A percentile compares a stretch with the other conserved stretches of the same genome.
Evolutionary conservation across 2,888 invertebrate genomes (phyloP).

Genomic region (Nowickia ferox): DNA sequence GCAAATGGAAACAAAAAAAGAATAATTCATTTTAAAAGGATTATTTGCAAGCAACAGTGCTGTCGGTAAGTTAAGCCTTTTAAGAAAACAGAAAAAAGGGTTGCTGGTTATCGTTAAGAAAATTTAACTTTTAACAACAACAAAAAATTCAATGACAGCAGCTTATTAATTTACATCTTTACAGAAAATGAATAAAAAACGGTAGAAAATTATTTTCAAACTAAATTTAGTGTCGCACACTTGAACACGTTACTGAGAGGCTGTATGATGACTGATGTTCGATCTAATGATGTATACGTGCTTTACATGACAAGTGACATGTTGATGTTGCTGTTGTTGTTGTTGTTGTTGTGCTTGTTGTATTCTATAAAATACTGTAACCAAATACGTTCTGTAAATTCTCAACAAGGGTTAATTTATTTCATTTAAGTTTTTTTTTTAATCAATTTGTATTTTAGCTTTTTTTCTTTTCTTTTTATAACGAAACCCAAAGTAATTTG

Average conservation of each 20-base stretch:
- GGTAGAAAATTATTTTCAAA: conserved; percentile 54
- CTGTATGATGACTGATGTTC: conserved; percentile 5
- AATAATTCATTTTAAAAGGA: neutral
- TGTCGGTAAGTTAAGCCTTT: neutral
- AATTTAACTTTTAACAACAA: conserved; percentile 34
- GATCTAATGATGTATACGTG: conserved; percentile 60
- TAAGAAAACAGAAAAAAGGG: conserved; percentile 36
- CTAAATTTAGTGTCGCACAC: conserved; percentile 28
- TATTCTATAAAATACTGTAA: conserved; percentile 43
- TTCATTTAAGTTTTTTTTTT: conserved; percentile 6
- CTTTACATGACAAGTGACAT: conserved; percentile 66
- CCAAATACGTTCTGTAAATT: conserved; percentile 45
- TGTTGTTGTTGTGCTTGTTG: neutral
- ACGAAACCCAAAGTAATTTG: conserved; percentile 63
- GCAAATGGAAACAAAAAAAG: neutral
- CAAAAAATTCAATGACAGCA: conserved; percentile 35
- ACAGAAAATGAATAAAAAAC: neutral
- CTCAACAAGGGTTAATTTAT: conserved; percentile 66
- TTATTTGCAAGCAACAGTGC: neutral
- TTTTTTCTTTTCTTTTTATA: neutral
- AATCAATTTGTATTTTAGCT: conserved; percentile 27
- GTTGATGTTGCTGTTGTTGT: neutral
- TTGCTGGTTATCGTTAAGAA: conserved; percentile 30
- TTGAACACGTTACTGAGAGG: conserved; percentile 5
- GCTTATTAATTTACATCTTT: conserved; percentile 41